These are phyloP conservation scores for Spialia ferax DNA, from an alignment of 2,888 invertebrate genomes.

Conservation along the genomic window DNA sequence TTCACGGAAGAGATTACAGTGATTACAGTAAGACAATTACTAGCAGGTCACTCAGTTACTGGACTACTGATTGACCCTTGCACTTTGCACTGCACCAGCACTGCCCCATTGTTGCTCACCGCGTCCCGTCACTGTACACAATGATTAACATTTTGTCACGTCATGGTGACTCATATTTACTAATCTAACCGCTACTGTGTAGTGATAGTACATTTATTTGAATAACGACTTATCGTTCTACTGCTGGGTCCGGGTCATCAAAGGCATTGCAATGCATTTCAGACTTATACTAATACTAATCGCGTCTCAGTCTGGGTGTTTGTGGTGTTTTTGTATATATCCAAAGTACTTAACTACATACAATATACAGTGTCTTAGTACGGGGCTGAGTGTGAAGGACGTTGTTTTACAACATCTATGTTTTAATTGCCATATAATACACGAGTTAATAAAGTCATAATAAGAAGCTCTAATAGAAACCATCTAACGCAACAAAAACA, in stretches of 20 bases:
- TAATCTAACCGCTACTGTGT: not conserved
- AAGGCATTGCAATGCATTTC: too few relatives aligned
- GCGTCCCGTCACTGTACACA: not conserved
- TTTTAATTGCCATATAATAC: too few relatives aligned
- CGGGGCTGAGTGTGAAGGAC: too few relatives aligned
- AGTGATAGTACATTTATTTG: not conserved
- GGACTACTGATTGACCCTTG: not conserved
- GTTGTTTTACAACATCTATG: too few relatives aligned
- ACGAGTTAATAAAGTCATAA: not conserved
- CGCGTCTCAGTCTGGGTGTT: too few relatives aligned
- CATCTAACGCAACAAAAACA: not conserved
- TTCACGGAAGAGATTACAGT: too few relatives aligned
- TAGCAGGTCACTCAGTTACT: not conserved
- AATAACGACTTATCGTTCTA: not conserved
- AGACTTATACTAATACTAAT: too few relatives aligned
- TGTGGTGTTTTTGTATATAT: too few relatives aligned
- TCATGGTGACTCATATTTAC: not conserved
- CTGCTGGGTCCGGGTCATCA: not conserved
- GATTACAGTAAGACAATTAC: too few relatives aligned
- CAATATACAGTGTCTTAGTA: too few relatives aligned
- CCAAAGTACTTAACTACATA: too few relatives aligned
- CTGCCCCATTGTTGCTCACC: not conserved
- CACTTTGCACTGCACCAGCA: not conserved
- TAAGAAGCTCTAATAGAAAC: not conserved
- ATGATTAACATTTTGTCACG: not conserved